Base-by-base conservation (phyloP, 2,888 invertebrate genomes). In the Actias luna region DNA sequence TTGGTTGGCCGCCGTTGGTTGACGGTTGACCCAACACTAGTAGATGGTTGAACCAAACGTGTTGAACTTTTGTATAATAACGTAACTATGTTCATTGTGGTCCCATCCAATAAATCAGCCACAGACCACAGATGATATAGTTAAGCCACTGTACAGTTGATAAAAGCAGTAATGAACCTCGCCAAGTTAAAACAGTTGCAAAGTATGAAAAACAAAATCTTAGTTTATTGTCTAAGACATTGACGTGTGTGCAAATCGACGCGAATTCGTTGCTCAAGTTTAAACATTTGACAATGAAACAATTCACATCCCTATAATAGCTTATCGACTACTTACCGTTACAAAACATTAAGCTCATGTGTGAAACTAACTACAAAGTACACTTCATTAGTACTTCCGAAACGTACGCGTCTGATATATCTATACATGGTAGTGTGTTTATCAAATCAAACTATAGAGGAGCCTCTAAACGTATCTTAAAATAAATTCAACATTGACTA, bases 321-420 rank as follows among this genome's bases (percentile, higher is more conserved):
- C 65, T 69, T 81, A 81, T 75, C 75, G 76, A 74, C 77, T 79
- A 78, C 69, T 74, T 77, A 78, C 73, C 74, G 76, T 80, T 88
- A 86, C 76, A 87, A 88, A 86, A 85, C 76, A 73, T 72, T 88
- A 90, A 90, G 89, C 89, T 90, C 90, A 71, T 77, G 76, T 79
- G 77, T 80, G 80, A 77, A 74, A 82, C 83, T 72, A 72, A 77
- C 73, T 76, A 79, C 82, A 84, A 58, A 25, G 22, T 64, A 61
- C 39, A 39, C 35, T 50, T n/a, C 25, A 12, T 50, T 25, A 25
- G 46, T 50, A 50, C 12, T 22, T 25, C 2, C 22, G 1, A 5
- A 42, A 42, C 25, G 46, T 46, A 10, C 22, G 10, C 22, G 22
- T 22, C 46, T 10, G 46, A 10, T 46, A 50, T 12, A 42, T 18